Percentiles rank a stretch among this genome's conserved stretches.
Conservation (phyloP, 2,797 vertebrate genomes). For the Yasuhikotakia modesta region DNA sequence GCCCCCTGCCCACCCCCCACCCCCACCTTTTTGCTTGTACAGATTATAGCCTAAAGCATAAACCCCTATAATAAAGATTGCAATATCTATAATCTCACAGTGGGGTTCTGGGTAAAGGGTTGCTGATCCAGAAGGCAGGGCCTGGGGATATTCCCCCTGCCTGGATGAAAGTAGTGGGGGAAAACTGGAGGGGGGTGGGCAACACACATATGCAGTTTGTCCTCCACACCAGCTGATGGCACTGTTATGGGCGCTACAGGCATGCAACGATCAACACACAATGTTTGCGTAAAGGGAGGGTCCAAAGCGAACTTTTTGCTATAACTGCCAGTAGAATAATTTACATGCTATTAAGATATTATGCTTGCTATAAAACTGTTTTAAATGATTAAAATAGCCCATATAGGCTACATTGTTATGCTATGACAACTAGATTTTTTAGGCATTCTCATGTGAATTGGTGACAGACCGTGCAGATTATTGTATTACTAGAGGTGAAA, state of each 20-base stretch:
- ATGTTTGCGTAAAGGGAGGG: not conserved
- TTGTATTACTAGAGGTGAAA: no score
- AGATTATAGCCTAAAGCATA: slow-evolving; percentile 66
- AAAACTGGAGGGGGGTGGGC: not conserved
- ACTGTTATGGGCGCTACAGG: not conserved
- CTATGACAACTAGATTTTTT: not conserved
- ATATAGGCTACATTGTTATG: not conserved
- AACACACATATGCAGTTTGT: not conserved
- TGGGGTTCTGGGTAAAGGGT: slow-evolving; percentile 51
- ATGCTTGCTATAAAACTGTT: no score
- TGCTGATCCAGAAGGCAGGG: slow-evolving; percentile 19
- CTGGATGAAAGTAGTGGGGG: slow-evolving; percentile 3
- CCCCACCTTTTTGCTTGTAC: slow-evolving; percentile 35
- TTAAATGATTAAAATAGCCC: no score
- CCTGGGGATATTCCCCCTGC: slow-evolving; percentile 25
- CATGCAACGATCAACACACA: not conserved
- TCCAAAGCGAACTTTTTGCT: no score
- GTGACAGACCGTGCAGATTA: not conserved
- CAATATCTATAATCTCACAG: slow-evolving; percentile 61
- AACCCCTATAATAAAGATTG: slow-evolving; percentile 63
- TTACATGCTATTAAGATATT: no score
- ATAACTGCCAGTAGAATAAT: no score
- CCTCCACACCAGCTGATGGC: slow-evolving; percentile 10
- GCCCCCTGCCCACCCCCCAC: slow-evolving; percentile 14
- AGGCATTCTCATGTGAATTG: not conserved